Percentiles rank a stretch among this genome's conserved stretches.
These are phyloP conservation scores for Catocala fraxini DNA, from an alignment of 2,888 invertebrate species.

Conservation along the genomic window DNA sequence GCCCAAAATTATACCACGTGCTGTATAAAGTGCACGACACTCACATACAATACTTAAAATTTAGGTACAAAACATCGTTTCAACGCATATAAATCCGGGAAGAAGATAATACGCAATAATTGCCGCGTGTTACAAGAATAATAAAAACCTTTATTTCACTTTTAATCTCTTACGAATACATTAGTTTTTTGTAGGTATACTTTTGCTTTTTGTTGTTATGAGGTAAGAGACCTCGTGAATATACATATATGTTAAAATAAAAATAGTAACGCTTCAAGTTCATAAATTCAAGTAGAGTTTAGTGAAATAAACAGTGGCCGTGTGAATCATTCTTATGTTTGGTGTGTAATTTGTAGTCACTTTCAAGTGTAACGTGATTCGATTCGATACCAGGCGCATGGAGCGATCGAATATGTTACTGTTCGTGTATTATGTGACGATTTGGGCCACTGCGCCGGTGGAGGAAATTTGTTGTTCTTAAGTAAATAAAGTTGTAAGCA, in stretches of 20 bases:
- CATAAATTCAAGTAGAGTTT: slow-evolving; percentile 15
- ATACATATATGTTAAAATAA: slow-evolving; percentile 7
- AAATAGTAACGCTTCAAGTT: slow-evolving; percentile 15
- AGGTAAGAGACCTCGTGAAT: slow-evolving; percentile 27
- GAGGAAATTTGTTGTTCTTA: no score
- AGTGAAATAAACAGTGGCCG: neutral
- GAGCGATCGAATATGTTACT: no score
- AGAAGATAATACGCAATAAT: slow-evolving; percentile 13
- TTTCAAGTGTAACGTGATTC: no score
- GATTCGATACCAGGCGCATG: no score
- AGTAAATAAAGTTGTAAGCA: no score
- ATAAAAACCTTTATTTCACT: slow-evolving; percentile 17
- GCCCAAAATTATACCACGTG: no score
- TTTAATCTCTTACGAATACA: slow-evolving; percentile 24
- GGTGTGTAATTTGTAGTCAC: no score
- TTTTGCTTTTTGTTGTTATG: slow-evolving; percentile 18
- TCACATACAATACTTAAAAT: no score
- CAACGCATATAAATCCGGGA: slow-evolving; percentile 1
- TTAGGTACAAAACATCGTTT: neutral
- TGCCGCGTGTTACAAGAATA: slow-evolving; percentile 5
- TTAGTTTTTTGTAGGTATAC: slow-evolving; percentile 17
- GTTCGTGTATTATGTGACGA: no score
- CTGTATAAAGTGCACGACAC: no score
- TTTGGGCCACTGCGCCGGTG: no score
- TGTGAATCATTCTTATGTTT: no score